Evolutionary conservation across 53 echinoderm and acorn worm species (phyloP), one percentile per base, ranked within the genome.

Genomic region (Echinarachnius parma): DNA sequence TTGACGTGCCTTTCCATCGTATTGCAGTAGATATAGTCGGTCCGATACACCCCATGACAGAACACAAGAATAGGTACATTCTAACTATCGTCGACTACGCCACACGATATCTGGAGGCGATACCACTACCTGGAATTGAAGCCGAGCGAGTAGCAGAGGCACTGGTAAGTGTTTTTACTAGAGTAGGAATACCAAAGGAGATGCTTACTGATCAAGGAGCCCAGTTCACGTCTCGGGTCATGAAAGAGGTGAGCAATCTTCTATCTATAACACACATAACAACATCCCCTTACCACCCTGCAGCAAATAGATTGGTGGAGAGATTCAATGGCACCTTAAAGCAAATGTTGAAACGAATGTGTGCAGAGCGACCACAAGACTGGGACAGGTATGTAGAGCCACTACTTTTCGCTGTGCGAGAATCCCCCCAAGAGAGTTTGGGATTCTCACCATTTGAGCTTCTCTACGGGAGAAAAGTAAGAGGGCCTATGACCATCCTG

Each of bases 121-220:
- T 53, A 4, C 28, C 53, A 3, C 21, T 70, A 3, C 23, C 4
- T 27, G 39, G 75, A 15, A 39, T 58, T n/a, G 75, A 75, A 59
- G 75, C 75, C 3, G 26, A 14, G 0, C 65, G 65, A 44, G 65
- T 65, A 26, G 65, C 65, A 14, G 65, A 65, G 28, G 65, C 65
- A 15, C 65, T 65, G 45, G 65, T 65, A 9, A 29, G 30, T 25
- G 65, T 45, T 48, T 65, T n/a, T 26, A 44, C 46, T 45, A 26
- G 65, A 65, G 46, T 65, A 24, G 65, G 65, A 14, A 65, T 65
- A 24, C 65, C 62, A 20, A 15, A 26, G n/a, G 62, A 62, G 37
- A 22, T 62, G 36, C 42, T 16, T 33, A 9, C 65, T 48, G 0
- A 61, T 1, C 16, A 68, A 21, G 21, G 22, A 68, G 19, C 71